phyloP scores from a whole-genome alignment of 2,888 invertebrate species.

The Diachrysia chrysitis region DNA sequence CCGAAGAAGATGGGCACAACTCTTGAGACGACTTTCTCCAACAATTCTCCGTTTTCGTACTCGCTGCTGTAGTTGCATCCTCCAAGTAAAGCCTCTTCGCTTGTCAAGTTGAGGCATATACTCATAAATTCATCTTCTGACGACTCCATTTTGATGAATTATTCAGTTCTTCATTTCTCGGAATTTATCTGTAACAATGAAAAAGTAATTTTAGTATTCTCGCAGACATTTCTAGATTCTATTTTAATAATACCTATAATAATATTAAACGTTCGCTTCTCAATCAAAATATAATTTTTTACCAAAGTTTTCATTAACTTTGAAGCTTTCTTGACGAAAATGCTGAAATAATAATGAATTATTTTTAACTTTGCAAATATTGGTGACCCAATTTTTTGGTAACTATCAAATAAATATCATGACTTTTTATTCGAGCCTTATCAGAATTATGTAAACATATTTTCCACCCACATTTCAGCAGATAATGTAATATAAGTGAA shows the following conservation, averaged over 20 bases:
- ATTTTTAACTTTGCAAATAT: not conserved
- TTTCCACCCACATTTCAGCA: no score
- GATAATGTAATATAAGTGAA: no score
- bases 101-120: slow-evolving; percentile 82
- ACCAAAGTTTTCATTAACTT: not conserved
- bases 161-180: slow-evolving; percentile 64
- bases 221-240: not conserved
- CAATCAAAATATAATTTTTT: slow-evolving; percentile 7
- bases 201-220: slow-evolving; percentile 15
- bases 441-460: no score
- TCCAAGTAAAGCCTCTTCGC: slow-evolving; percentile 73
- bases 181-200: slow-evolving; percentile 72
- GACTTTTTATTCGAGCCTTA: no score
- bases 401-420: not conserved
- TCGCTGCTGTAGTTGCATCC: slow-evolving; percentile 82
- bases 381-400: not conserved
- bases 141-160: slow-evolving; percentile 73
- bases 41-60: slow-evolving; percentile 85
- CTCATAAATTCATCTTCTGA: slow-evolving; percentile 84
- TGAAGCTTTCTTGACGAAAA: not conserved
- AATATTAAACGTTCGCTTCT: not conserved
- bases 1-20: slow-evolving; percentile 95
- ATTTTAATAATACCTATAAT: not conserved
- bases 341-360: not conserved
- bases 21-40: slow-evolving; percentile 91